Evolutionary conservation across 2,888 invertebrate genomes (phyloP), one percentile per base, ranked within the genome.

Genomic region (Pristionchus arcanus): DNA sequence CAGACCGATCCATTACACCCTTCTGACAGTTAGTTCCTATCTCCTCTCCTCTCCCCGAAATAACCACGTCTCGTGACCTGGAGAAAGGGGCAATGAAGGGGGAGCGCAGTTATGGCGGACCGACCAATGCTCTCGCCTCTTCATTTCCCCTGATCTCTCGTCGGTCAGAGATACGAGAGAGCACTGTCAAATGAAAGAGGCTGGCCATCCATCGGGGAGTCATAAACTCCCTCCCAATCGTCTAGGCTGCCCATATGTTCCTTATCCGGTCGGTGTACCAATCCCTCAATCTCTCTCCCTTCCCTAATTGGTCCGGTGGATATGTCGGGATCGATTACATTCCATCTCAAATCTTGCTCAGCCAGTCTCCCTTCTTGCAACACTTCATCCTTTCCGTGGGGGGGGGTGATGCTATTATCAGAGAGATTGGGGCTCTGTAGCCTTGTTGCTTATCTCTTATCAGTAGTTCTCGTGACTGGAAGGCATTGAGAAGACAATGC

Each of bases 1-100:
- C 31, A 74, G 74, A 74, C 74, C 37, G 31, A 74, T 74, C 74
- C 74, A 74, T 74, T 74, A 74, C 74, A 74, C 74, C 16, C 42
- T 21, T 21, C 74, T 37, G 63, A 74, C 74, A 74, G 74, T 74
- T n/a, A n/a, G n/a, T n/a, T 19, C 71, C 21, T 77, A 19, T 81
- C 81, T 16, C 49, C 53, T 77, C 77, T 81, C 49, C n/a, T 81
- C 28, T 49, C n/a, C 71, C 34, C 34, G 31, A 71, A 71, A 34
- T 71, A 71, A 21, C 81, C 49, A 49, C 81, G 21, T 25, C 81
- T 11, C 81, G 81, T 81, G 81, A 81, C 81, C 81, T 28, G 49
- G 4, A 28, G 81, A 2, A 71, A 49, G 42, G 9, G 42, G 42
- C 42, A 49, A 49, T 11, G 3, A 9, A 4, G 66, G 21, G 15